Evolutionary conservation across 2,113 vertebrate genomes (phyloP).

Genomic region (Morphnarchus princeps): DNA sequence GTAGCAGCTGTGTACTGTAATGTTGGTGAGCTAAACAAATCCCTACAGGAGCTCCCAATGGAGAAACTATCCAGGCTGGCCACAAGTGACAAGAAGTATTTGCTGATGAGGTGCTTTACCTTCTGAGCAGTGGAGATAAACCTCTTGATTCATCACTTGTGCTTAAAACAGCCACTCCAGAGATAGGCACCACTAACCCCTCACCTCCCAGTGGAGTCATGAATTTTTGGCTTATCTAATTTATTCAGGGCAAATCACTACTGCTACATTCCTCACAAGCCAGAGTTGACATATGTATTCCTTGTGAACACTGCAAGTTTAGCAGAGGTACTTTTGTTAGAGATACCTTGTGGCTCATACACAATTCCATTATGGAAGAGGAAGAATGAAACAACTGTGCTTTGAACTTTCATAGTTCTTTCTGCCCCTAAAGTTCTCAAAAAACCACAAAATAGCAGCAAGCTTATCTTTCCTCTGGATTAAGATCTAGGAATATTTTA

Average conservation of each 20-base stretch:
- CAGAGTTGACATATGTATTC: neutral
- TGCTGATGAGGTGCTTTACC: neutral
- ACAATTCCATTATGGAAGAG: neutral
- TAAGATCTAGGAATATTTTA: neutral
- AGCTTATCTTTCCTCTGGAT: neutral
- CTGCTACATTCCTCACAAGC: neutral
- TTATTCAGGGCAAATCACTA: neutral
- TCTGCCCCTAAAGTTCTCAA: neutral
- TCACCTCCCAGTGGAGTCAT: neutral
- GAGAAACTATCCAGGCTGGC: neutral
- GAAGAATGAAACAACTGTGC: neutral
- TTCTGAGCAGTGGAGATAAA: neutral
- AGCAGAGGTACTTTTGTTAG: neutral
- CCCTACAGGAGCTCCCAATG: neutral
- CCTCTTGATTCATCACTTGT: neutral
- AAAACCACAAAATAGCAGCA: neutral
- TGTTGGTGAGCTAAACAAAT: neutral
- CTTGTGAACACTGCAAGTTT: neutral
- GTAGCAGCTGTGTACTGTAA: neutral
- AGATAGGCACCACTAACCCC: neutral
- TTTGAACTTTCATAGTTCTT: neutral
- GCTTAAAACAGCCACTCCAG: conserved; percentile 1
- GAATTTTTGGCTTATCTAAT: conserved; percentile 1
- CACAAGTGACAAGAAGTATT: neutral
- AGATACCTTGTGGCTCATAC: neutral